Base-by-base conservation (phyloP, 2,113 vertebrate species). In the Rutilus rutilus region DNA sequence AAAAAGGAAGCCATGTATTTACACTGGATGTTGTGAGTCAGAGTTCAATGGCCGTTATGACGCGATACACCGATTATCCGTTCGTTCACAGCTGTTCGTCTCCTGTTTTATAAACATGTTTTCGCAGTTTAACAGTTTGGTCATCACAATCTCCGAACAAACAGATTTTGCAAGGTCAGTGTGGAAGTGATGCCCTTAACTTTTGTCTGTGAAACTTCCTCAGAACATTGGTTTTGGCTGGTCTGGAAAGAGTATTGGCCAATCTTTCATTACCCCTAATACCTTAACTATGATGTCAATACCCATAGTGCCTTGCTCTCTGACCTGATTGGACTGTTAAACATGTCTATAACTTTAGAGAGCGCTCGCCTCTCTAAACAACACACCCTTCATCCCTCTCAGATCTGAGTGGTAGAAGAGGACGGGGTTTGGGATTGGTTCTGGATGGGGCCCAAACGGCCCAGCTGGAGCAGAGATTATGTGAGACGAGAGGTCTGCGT, bases 21-120 rank as follows among this genome's bases (percentile, higher is more conserved):
- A 30, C 21, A 23, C 12, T 33, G 25, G 36, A 21, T 23, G 64
- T 21, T 12, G 27, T 60, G 78, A 69, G 36, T 39, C 84, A 45
- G 57, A 64, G 75, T 65, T 85, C 15, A 25, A 2, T 17, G 36
- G 33, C 62, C 57, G 2, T 50, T 50, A 10, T 71, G 78, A 71
- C 4, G 33, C 5, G 59, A 54, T 65, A 25, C n/a, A 2, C n/a
- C 6, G 6, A 54, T n/a, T 4, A 14, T 42, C 9, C 1, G 6
- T 10, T 47, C 50, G 50, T 67, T 47, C 50, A 59, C 17, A 76
- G 76, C 64, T 73, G 6, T 50, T 65, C n/a, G 6, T 79, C 33
- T 57, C 33, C 27, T 15, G 33, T 60, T 23, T 14, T 45, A 77
- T 87, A 87, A 85, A 85, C 87, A 64, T 8, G 54, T 57, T 23